phyloP scores from a whole-genome alignment of 2,797 vertebrate species.

The Argya squamiceps region DNA sequence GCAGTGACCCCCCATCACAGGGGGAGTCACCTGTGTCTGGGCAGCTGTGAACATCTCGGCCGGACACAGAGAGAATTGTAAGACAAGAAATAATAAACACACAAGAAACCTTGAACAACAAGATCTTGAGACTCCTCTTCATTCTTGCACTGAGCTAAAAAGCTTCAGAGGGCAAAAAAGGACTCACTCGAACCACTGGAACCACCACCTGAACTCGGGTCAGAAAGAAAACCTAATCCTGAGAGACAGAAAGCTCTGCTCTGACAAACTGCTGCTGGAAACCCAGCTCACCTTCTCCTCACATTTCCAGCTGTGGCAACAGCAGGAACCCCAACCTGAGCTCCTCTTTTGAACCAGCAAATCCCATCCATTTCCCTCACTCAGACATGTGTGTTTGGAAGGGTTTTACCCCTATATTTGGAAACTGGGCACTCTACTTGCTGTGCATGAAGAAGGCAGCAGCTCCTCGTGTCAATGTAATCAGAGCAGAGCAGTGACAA shows the following conservation, averaged over 20 bases:
- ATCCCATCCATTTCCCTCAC: neutral
- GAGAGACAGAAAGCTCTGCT: neutral
- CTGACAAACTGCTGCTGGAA: neutral
- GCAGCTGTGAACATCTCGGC: too few species aligned
- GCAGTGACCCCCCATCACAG: too few species aligned
- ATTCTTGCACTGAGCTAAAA: too few species aligned
- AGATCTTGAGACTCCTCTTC: too few species aligned
- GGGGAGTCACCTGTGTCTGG: too few species aligned
- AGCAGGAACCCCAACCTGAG: neutral
- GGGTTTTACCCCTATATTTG: neutral
- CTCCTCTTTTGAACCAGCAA: neutral
- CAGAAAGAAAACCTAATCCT: too few species aligned
- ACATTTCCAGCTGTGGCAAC: neutral
- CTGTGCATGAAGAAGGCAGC: neutral
- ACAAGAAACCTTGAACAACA: too few species aligned
- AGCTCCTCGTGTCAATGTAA: neutral
- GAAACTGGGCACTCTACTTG: neutral
- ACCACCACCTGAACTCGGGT: too few species aligned
- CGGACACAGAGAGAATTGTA: too few species aligned
- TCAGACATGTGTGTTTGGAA: neutral
- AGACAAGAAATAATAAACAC: too few species aligned
- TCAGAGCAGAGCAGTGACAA: slow-evolving; percentile 27
- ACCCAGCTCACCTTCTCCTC: neutral
- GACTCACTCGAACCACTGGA: too few species aligned
- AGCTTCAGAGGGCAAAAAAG: too few species aligned